Evolutionary conservation across 2,113 vertebrate genomes (phyloP), one percentile per base, ranked within the genome.

Genomic region (Anhinga rufa): DNA sequence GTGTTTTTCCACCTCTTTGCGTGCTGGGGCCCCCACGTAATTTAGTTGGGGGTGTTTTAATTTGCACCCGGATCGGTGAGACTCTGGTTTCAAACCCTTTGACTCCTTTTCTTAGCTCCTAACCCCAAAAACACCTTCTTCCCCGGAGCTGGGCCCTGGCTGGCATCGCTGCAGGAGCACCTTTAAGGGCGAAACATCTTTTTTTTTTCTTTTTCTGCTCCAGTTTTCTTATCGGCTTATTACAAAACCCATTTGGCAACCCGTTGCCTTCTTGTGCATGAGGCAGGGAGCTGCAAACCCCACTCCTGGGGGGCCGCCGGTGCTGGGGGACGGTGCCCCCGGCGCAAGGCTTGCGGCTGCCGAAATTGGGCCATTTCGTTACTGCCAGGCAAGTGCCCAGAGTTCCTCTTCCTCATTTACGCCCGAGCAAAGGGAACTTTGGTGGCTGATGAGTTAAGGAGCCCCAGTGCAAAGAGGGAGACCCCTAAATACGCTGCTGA

Each of bases 311-410:
- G 38, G 25, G 26, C 69, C 29, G 4, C 51, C 3, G 8, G 0
- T 1, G 0, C 0, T 46, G 57, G 44, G 76, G 40, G 17, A 31
- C 5, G 4, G 26, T 77, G 54, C 7, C 55, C 36, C 7, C 4
- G 2, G 24, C 28, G 3, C 5, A 2, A 28, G 44, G 77, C 38
- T 89, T 2, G 0, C 8, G 17, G 36, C 76, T 83, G 13, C 54
- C 9, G 9, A 83, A 86, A 62, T 31, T 8, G 42, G 19, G 42
- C n/a, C 0, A 0, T 46, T 78, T 55, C 6, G 0, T 70, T 68
- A 7, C 18, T 2, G 0, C 26, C 1, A 0, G 17, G 38, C 19
- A 11, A 0, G 10, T 26, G 16, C 54, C 38, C 7, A 0, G 10
- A 57, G 46, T 77, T 90, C 32, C 29, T 44, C 19, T 49, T 82